Evolutionary conservation across 1,140 invertebrate species (phyloP), one percentile per base, ranked within the genome.

Genomic region (Drosophila kurseongensis): DNA sequence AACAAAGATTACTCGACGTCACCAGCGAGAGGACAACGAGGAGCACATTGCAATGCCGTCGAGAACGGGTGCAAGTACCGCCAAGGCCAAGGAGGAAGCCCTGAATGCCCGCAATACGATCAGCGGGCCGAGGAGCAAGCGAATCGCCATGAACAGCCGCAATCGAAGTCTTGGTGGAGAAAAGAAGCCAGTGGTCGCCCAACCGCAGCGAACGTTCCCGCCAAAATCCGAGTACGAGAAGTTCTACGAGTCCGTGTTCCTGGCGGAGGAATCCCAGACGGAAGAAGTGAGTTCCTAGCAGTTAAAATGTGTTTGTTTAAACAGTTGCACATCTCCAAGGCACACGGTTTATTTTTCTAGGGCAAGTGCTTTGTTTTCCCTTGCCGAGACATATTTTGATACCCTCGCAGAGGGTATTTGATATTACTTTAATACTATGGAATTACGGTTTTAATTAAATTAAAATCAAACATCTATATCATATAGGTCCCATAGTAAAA

Each of bases 201-300:
- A 60, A 13, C 12, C 5, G 12, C 45, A 75, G 51, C 51, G 41
- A 1, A 35, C 72, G 9, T 41, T 75, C 27, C 51, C 65, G 42
- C 65, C 51, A 45, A 71, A 71, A 71, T 57, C 51, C 12, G 65
- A 71, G 6, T 50, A 71, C 29, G 65, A 71, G 42, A 69, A 69
- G n/a, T 71, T 69, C 38, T 71, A 69, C 36, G 50, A 71, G 9
- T 36, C 41, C 4, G 44, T 71, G 1, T 69, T 71, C 10, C 35
- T 71, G 36, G 63, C 36, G n/a, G 40, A 58, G 12, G 65, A 57
- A 7, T 7, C 32, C 29, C 32, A 36, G 50, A 2, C 27, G 9
- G 32, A 36, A 5, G 50, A 52, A 36, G 50, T 52, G 47, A 48
- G 47, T 48, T 13, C 1, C 13, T 5, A 18, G 4, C 23, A 23